phyloP scores from a whole-genome alignment of 1,140 invertebrate genomes.

The Calliphora vicina region DNA sequence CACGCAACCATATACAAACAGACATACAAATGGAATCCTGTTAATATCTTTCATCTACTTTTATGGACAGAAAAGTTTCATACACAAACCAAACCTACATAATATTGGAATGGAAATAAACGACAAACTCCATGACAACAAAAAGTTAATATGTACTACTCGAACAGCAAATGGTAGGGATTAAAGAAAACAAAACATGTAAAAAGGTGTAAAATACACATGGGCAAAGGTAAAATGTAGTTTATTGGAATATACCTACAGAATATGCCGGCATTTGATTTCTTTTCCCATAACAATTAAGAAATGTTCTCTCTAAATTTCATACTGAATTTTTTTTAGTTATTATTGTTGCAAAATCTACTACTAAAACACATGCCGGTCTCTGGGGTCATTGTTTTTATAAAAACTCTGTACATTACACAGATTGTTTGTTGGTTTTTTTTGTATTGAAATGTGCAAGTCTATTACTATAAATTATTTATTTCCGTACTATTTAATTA shows the following conservation, averaged over 20 bases:
- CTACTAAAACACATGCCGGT: neutral
- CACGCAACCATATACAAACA: neutral
- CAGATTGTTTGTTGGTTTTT: neutral
- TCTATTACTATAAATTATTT: constrained; percentile 31
- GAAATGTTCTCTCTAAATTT: no score
- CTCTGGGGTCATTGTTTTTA: neutral
- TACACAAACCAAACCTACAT: neutral
- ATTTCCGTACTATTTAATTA: constrained; percentile 35
- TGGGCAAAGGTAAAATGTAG: neutral
- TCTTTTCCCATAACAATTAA: neutral
- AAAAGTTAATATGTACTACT: neutral
- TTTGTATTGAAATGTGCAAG: constrained; percentile 27
- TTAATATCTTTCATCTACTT: neutral
- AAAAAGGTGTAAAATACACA: neutral
- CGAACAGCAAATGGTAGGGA: neutral
- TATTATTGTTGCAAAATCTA: neutral
- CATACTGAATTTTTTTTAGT: neutral
- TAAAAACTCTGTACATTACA: neutral
- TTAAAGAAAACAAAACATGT: neutral
- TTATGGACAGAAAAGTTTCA: neutral
- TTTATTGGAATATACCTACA: neutral
- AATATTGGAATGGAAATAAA: neutral
- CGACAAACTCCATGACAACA: constrained; percentile 1
- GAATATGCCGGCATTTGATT: neutral
- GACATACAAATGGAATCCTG: neutral